Percentiles rank a stretch among this genome's conserved stretches.
Evolutionary conservation across 1,140 invertebrate species (phyloP).

Genomic region (Diorhabda carinulata): DNA sequence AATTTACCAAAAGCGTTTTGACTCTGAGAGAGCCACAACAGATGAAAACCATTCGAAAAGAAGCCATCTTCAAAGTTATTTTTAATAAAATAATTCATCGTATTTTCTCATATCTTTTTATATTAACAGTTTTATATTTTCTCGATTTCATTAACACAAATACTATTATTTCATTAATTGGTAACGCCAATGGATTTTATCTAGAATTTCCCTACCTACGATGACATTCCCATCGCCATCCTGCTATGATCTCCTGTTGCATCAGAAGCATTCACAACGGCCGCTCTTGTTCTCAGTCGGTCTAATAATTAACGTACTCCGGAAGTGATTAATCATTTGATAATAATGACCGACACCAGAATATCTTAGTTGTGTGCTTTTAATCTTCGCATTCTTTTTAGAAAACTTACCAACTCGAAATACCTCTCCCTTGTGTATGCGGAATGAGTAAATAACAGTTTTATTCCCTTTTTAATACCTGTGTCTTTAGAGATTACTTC

Average conservation of each 20-base stretch:
- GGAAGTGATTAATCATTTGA: conserved; percentile 49
- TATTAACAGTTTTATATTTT: too few species aligned
- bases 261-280: conserved; percentile 29
- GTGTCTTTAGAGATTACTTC: conserved; percentile 9
- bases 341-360: conserved; percentile 49
- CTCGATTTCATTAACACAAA: too few species aligned
- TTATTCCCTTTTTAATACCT: conserved; percentile 14
- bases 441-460: conserved; percentile 7
- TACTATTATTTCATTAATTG: too few species aligned
- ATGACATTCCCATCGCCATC: conserved; percentile 1
- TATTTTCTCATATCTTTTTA: too few species aligned
- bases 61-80: too few species aligned
- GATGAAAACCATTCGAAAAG: too few species aligned
- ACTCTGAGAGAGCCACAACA: too few species aligned
- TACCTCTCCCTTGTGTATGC: conserved; percentile 14
- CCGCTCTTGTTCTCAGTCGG: conserved; percentile 44
- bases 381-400: conserved; percentile 21
- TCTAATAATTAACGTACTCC: conserved; percentile 47
- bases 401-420: conserved; percentile 14
- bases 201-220: background rate
- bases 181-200: too few species aligned
- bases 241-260: background rate
- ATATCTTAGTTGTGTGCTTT: conserved; percentile 34
- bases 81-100: too few species aligned
- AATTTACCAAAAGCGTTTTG: too few species aligned